A percentile compares a stretch with the other conserved stretches of the same genome.
phyloP scores from a whole-genome alignment of 2,113 vertebrate genomes.

The Numida meleagris region DNA sequence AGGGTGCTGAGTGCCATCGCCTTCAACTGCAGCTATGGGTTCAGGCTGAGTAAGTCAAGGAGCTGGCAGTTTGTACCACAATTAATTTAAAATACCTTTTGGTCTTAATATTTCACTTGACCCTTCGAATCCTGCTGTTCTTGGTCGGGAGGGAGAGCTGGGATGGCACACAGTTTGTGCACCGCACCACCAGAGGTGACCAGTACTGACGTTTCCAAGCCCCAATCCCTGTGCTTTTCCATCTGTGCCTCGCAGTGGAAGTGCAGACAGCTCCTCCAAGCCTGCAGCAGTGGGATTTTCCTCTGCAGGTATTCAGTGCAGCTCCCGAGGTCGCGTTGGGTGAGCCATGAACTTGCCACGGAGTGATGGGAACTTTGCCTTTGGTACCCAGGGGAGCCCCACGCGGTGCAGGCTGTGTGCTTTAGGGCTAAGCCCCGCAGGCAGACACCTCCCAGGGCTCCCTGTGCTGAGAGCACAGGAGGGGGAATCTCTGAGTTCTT shows the following conservation, averaged over 20 bases:
- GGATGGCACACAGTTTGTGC: background rate
- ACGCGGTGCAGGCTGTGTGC: background rate
- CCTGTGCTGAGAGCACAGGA: background rate
- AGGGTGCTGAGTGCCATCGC: background rate
- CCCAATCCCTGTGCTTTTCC: background rate
- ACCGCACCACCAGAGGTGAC: background rate
- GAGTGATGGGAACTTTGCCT: background rate
- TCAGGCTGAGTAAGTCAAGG: background rate
- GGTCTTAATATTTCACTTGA: background rate
- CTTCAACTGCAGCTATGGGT: background rate
- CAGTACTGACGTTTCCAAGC: background rate
- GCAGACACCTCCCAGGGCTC: background rate
- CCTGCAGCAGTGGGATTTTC: background rate
- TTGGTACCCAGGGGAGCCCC: no score
- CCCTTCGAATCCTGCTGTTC: background rate
- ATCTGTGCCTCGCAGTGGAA: background rate
- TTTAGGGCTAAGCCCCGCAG: background rate
- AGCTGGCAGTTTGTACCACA: background rate
- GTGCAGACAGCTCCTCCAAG: background rate
- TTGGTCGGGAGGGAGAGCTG: background rate
- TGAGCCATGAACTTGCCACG: background rate
- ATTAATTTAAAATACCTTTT: background rate
- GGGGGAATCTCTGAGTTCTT: background rate
- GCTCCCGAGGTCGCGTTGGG: background rate
- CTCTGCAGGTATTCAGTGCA: background rate